Evolutionary conservation across 1,140 invertebrate genomes (phyloP), one percentile per base, ranked within the genome.

Genomic region (Orius laevigatus): DNA sequence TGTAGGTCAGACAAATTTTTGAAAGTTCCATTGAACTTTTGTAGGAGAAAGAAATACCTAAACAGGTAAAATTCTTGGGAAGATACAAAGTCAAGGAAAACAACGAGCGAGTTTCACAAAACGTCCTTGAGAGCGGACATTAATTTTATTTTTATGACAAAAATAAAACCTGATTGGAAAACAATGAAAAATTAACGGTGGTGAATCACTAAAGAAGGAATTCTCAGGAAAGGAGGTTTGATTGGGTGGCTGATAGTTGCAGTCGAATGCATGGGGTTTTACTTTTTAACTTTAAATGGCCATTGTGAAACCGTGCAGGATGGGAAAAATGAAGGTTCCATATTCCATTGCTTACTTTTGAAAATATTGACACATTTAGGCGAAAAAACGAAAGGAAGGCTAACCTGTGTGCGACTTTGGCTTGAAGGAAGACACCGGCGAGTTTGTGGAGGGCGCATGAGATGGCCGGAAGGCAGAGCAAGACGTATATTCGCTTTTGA

Each of bases 391-490:
- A 15, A 41, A 32, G 18, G 4, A 1, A 16, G 3, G 42, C 52
- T 56, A 60, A 71, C 60, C 75, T 70, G 57, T 73, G 69, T 48
- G 71, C 60, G 40, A 75, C 68, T 63, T 74, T 75, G 5, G 75
- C 76, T 40, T 74, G 68, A 0, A 84, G 63, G 60, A 84, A 85
- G 1, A 84, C 77, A 51, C 78, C 78, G 1, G 70, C 78, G 8
- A 86, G 63, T 58, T 84, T 83, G 57, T 84, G 81, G 57, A 84
- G 79, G 18, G 79, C 81, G 59, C 77, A 79, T 6, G 74, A 70
- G 56, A 84, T 79, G 3, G 75, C 74, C 3, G 81, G 79, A 15
- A 84, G 61, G 57, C 79, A 81, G 35, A 84, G 61, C 6, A 86
- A 61, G 41, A 81, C 63, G 57, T 79, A 83, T 36, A 83, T 74